phyloP scores from a whole-genome alignment of 2,888 invertebrate species.

The Diploptera punctata region DNA sequence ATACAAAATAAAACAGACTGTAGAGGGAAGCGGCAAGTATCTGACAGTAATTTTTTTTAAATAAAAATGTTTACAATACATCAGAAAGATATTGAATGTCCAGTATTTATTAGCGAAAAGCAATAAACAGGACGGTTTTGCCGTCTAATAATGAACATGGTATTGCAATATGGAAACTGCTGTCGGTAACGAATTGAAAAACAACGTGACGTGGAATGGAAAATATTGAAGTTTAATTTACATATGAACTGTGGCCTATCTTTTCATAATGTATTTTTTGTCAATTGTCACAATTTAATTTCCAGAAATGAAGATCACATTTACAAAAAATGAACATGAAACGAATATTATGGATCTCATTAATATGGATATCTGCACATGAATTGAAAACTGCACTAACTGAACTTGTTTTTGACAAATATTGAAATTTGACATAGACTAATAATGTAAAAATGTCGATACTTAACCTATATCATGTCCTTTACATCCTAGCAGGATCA shows the following conservation, averaged over 20 bases:
- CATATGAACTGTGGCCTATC: constrained; percentile 2
- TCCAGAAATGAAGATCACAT: background rate
- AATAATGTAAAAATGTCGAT: too few relatives aligned
- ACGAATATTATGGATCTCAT: background rate
- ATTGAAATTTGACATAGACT: too few relatives aligned
- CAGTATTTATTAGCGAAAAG: background rate
- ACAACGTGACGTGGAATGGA: background rate
- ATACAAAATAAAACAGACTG: too few relatives aligned
- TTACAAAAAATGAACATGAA: background rate
- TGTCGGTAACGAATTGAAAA: background rate
- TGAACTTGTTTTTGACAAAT: too few relatives aligned
- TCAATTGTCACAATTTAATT: constrained; percentile 6
- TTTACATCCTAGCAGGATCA: too few relatives aligned
- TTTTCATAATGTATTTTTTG: constrained; percentile 10
- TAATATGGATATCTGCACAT: background rate
- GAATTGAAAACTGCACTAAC: too few relatives aligned
- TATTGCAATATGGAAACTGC: too few relatives aligned
- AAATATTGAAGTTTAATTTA: background rate
- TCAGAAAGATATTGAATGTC: background rate
- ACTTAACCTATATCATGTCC: too few relatives aligned
- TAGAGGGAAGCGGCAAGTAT: too few relatives aligned
- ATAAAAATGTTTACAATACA: constrained; percentile 19
- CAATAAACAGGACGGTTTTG: background rate
- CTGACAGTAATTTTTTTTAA: background rate
- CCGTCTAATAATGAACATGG: background rate